A percentile compares a stretch with the other conserved stretches of the same genome.
phyloP scores from a whole-genome alignment of 1,140 invertebrate species.

The Oscheius sp. region DNA sequence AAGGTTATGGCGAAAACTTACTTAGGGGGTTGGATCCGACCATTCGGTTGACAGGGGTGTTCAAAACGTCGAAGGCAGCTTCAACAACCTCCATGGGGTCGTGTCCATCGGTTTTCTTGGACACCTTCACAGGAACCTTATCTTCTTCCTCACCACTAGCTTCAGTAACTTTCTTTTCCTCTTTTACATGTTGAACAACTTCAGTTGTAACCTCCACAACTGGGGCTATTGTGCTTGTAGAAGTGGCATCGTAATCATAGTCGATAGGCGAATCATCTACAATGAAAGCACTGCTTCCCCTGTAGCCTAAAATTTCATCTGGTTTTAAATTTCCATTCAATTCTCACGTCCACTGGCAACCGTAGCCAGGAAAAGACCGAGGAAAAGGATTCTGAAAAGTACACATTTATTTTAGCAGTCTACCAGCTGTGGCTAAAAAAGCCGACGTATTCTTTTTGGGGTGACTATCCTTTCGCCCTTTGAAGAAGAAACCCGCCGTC shows the following conservation, averaged over 20 bases:
- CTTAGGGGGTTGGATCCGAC: background rate
- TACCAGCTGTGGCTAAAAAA: no score
- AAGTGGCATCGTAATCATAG: background rate
- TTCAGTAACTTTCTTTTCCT: background rate
- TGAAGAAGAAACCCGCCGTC: no score
- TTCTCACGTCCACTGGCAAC: background rate
- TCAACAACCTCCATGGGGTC: slow-evolving; percentile 2
- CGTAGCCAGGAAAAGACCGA: background rate
- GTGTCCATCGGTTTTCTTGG: no score
- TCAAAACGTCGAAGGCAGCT: background rate
- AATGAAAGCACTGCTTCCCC: background rate
- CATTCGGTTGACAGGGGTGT: background rate
- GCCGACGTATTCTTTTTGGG: no score
- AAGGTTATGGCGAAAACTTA: background rate
- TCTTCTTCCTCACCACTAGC: no score
- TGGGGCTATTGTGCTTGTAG: background rate
- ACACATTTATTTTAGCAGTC: no score
- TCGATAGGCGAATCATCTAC: background rate
- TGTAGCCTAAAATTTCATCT: background rate
- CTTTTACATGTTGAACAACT: background rate
- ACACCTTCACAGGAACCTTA: no score
- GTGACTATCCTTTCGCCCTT: no score
- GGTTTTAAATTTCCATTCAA: background rate
- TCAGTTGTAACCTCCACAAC: background rate
- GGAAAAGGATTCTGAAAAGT: background rate